Evolutionary conservation across 2,797 vertebrate genomes (phyloP).

Genomic region (Gambusia yucatana): DNA sequence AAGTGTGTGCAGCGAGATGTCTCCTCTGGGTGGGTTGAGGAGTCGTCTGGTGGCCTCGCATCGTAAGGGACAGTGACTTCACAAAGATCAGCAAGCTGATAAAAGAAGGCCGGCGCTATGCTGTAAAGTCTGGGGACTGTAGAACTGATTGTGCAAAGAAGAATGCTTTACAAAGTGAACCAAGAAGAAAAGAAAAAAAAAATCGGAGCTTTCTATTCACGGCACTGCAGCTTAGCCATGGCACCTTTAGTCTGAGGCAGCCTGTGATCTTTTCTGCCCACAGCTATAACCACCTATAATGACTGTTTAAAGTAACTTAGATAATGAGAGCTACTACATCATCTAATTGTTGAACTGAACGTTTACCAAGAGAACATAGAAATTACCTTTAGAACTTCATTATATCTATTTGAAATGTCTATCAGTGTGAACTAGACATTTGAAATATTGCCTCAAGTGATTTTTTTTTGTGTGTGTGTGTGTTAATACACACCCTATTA

Average conservation of each 20-base stretch:
- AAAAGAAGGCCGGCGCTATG: not conserved
- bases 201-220: not conserved
- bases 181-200: no score
- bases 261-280: not conserved
- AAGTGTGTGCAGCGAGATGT: not conserved
- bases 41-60: not conserved
- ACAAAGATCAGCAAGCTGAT: not conserved
- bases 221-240: not conserved
- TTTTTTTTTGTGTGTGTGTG: not conserved
- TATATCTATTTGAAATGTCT: not conserved
- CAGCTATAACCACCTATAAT: not conserved
- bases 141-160: not conserved
- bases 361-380: not conserved
- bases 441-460: not conserved
- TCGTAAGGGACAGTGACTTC: not conserved
- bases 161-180: not conserved
- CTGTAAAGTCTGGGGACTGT: not conserved
- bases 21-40: not conserved
- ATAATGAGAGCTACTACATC: constrained; percentile 2
- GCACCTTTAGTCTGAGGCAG: constrained; percentile 4
- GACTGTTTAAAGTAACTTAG: constrained; percentile 5
- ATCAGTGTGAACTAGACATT: not conserved
- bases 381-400: not conserved
- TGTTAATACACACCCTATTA: not conserved
- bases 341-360: not conserved